Evolutionary conservation across 2,113 vertebrate genomes (phyloP).

Genomic region (Urocynchramus pylzowi): DNA sequence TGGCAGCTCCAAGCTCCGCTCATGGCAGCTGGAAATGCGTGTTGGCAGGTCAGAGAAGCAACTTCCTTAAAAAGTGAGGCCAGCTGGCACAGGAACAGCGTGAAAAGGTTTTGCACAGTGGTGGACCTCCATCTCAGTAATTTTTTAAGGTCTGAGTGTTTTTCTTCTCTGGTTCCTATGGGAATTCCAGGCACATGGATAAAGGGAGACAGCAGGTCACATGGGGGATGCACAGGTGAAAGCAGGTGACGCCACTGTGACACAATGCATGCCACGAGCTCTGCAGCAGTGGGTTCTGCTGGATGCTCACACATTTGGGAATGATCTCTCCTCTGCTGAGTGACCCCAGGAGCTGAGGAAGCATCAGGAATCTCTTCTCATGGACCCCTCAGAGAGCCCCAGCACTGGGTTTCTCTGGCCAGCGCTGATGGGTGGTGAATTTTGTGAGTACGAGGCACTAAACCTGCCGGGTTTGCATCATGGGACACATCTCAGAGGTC

Average conservation of each 20-base stretch:
- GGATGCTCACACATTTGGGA: not conserved
- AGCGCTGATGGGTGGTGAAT: not conserved
- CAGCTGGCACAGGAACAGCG: not conserved
- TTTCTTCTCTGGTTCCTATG: not conserved
- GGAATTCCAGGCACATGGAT: not conserved
- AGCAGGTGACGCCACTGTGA: not conserved
- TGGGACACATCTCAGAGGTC: not conserved
- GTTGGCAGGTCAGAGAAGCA: not conserved
- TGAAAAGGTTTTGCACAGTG: not conserved
- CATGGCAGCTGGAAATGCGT: not conserved
- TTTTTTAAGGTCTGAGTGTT: not conserved
- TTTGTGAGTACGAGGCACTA: not conserved
- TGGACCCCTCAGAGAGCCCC: not conserved
- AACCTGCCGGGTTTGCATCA: not conserved
- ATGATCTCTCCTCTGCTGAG: rapidly evolving
- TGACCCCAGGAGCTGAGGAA: not conserved
- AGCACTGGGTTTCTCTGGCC: not conserved
- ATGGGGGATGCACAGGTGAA: not conserved
- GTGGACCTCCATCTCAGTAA: not conserved
- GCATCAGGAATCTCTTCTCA: not conserved
- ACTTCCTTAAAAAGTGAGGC: not conserved
- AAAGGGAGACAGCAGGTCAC: not conserved
- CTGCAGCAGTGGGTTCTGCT: not conserved
- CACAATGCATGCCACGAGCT: not conserved
- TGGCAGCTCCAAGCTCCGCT: not conserved